Evolutionary conservation across 2,888 invertebrate species (phyloP).

Genomic region (Eupithecia vulgata): DNA sequence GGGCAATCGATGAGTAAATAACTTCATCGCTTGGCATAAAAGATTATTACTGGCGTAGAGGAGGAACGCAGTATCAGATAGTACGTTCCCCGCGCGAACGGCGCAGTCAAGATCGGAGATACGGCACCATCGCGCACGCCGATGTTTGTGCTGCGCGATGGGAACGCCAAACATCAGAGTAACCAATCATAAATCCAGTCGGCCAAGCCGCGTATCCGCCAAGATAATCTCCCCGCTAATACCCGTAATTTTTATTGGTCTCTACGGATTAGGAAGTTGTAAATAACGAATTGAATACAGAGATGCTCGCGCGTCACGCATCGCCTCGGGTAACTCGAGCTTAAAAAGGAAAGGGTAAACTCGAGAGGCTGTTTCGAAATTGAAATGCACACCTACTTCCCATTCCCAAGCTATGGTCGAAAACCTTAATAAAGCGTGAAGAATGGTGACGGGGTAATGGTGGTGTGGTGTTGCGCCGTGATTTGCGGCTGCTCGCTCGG

Average conservation of each 20-base stretch:
- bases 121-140: conserved; percentile 45
- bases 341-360: conserved; percentile 30
- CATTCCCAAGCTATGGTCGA: conserved; percentile 49
- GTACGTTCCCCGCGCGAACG: conserved; percentile 53
- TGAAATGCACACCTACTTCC: conserved; percentile 40
- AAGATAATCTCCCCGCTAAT: conserved; percentile 59
- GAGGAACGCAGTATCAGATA: conserved; percentile 62
- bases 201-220: conserved; percentile 59
- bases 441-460: conserved; percentile 37
- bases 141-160: conserved; percentile 45
- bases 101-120: conserved; percentile 57
- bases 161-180: conserved; percentile 68
- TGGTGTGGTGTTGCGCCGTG: conserved; percentile 48
- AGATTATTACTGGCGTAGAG: conserved; percentile 60
- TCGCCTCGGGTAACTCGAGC: conserved; percentile 39
- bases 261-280: conserved; percentile 58
- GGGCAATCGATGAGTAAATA: conserved; percentile 59
- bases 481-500: conserved; percentile 58
- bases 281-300: conserved; percentile 48
- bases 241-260: conserved; percentile 54
- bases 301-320: conserved; percentile 42
- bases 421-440: conserved; percentile 43
- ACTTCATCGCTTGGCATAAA: conserved; percentile 64
- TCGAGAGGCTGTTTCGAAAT: conserved; percentile 32
- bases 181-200: conserved; percentile 64